phyloP scores from a whole-genome alignment of 2,797 vertebrate genomes.

The Brachyalestes nurse region DNA sequence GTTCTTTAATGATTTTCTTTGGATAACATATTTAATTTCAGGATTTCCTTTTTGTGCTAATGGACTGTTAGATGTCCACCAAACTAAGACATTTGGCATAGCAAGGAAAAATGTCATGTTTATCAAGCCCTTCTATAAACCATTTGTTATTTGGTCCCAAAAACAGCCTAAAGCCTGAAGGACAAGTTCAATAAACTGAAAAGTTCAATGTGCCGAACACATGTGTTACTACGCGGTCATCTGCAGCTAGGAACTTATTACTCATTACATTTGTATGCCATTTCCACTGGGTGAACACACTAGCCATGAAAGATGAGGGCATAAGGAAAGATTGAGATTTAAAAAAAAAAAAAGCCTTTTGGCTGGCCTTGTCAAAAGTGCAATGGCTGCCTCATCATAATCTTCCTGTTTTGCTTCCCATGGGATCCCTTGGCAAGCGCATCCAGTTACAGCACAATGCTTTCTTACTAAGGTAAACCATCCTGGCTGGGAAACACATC shows the following conservation, averaged over 20 bases:
- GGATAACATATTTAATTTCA: constrained; percentile 4
- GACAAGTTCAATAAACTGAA: constrained; percentile 17
- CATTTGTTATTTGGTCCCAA: background rate
- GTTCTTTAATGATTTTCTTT: background rate
- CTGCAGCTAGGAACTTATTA: background rate
- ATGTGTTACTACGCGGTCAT: constrained; percentile 1
- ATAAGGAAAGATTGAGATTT: background rate
- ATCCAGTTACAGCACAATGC: background rate
- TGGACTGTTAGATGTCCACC: constrained; percentile 6
- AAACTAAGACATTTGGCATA: background rate
- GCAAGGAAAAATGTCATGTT: background rate
- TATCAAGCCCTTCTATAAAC: constrained; percentile 15
- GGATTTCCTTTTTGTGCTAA: background rate
- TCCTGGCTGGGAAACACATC: background rate
- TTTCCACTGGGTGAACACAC: background rate
- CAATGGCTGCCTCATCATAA: background rate
- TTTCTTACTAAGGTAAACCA: constrained; percentile 12
- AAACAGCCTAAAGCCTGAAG: constrained; percentile 1
- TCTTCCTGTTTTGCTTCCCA: constrained; percentile 2
- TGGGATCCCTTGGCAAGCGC: constrained; percentile 4
- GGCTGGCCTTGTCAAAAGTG: background rate
- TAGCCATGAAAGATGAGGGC: background rate
- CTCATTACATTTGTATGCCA: background rate
- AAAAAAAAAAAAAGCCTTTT: background rate
- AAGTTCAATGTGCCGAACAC: constrained; percentile 17